Evolutionary conservation across 1,140 invertebrate species (phyloP).

Genomic region (Orchesella cincta): DNA sequence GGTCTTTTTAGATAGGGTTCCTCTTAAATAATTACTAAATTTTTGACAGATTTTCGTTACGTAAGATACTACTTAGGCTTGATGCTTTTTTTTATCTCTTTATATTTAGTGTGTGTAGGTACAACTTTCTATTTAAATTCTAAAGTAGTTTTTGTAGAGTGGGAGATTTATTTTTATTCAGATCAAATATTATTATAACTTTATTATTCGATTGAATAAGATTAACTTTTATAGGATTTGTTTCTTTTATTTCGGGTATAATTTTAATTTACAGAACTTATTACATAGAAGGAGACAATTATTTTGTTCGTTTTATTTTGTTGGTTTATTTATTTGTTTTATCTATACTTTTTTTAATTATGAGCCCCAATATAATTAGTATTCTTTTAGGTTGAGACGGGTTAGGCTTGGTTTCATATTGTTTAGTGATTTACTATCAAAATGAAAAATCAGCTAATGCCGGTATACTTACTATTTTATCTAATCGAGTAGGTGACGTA

Average conservation of each 20-base stretch:
- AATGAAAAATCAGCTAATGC: conserved; percentile 64
- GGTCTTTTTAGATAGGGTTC: conserved; percentile 50
- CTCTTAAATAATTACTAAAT: conserved; percentile 56
- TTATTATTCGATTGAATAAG: conserved; percentile 65
- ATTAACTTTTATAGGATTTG: conserved; percentile 62
- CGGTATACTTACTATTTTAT: conserved; percentile 65
- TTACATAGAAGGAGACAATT: conserved; percentile 62
- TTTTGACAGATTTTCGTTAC: conserved; percentile 58
- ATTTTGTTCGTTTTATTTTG: conserved; percentile 62
- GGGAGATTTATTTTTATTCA: conserved; percentile 59
- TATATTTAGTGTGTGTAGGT: conserved; percentile 53
- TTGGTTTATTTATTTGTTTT: conserved; percentile 67
- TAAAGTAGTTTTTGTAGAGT: conserved; percentile 59
- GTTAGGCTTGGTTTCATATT: conserved; percentile 67
- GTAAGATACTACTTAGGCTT: conserved; percentile 54
- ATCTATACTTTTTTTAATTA: conserved; percentile 69
- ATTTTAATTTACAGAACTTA: conserved; percentile 64
- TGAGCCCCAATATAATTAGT: conserved; percentile 67
- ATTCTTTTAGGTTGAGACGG: conserved; percentile 72
- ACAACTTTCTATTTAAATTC: conserved; percentile 59
- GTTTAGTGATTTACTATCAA: conserved; percentile 68
- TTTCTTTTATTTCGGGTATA: conserved; percentile 62
- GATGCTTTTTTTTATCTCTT: conserved; percentile 55
- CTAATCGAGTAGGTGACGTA: conserved; percentile 66
- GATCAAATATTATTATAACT: conserved; percentile 58